Evolutionary conservation across 1,140 invertebrate species (phyloP), one percentile per base, ranked within the genome.

Genomic region (Formica selysi): DNA sequence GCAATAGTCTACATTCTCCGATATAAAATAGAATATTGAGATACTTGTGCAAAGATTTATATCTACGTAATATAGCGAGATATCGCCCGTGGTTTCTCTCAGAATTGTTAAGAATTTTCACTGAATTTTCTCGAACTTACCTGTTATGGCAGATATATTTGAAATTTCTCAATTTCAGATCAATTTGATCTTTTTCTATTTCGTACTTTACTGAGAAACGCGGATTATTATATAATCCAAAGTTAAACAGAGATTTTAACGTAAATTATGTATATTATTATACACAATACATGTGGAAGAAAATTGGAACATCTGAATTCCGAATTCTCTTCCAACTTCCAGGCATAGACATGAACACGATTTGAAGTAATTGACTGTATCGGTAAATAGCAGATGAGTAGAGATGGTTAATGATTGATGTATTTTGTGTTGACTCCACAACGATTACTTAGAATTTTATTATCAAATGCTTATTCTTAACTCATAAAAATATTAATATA

Each of bases 231-330:
- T 26, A 62, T 29, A 62, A 62, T 51, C 4, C 48, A 19, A 51
- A 16, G 16, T 51, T 51, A 19, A 51, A 51, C 48, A 51, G 22
- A 62, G 26, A 62, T 62, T 4, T 29, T 26, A 29, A 32, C 11
- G 7, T 36, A 7, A 62, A 19, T 19, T 10, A 67, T 38, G 2
- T 38, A 22, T n/a, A 54, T 6, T 59, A 62, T 78, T 54, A 68
- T 13, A 61, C 29, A 16, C 5, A 32, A 61, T 48, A 16, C 3
- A 32, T 68, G 36, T 67, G 11, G 13, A 62, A 26, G 13, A 62
- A 68, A 88, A 88, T 65, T 86, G 68, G 59, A 90, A 85, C 79
- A 91, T 67, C 89, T 91, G 19, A 59, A 88, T 84, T 51, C 61
- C 74, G 67, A 91, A 74, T 51, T 51, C 65, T 88, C 64, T 86